Evolutionary conservation across 1,140 invertebrate genomes (phyloP), one percentile per base, ranked within the genome.

Genomic region (Pseudomyrmex flavicornis): DNA sequence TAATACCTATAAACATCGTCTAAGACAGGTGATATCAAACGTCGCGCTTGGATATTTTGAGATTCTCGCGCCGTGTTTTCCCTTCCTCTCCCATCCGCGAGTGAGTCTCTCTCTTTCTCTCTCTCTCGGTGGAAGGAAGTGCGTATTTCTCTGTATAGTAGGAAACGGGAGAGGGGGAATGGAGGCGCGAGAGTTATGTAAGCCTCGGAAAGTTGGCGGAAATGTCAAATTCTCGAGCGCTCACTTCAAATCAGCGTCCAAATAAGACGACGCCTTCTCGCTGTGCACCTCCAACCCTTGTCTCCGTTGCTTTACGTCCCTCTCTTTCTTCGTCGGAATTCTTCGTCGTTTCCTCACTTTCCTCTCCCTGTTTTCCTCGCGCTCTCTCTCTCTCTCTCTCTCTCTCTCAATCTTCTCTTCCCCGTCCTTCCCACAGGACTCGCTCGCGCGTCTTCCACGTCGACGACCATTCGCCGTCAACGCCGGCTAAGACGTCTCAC

Each of bases 181-280:
- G 10, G 7, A 59, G n/a, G 54, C 26, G 22, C 75, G 63, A 79
- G 63, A 52, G 44, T 80, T 80, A 80, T 35, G 66, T 72, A 72
- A 80, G 75, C 50, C 56, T 58, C 50, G 74, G 56, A 89, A 89
- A 89, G 85, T 88, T 90, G 85, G 87, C 85, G 88, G 88, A 83
- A 90, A 91, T 92, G 91, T 93, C 92, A 92, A 93, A 93, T 93
- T 93, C 90, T 84, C 85, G 44, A 92, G 90, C 89, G 91, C 84
- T 93, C 91, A 80, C 89, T 89, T 90, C 91, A 91, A 93, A 93
- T 93, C 90, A 93, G 88, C 90, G 90, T 93, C 88, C 79, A 89
- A 85, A 90, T 87, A 89, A 89, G 82, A 69, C 77, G 79, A 66
- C 87, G 90, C 77, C 90, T 91, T 88, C 88, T 91, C 76, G 79